Base-by-base conservation (phyloP, 2,888 invertebrate species). In the Dysmachus trigonus region DNA sequence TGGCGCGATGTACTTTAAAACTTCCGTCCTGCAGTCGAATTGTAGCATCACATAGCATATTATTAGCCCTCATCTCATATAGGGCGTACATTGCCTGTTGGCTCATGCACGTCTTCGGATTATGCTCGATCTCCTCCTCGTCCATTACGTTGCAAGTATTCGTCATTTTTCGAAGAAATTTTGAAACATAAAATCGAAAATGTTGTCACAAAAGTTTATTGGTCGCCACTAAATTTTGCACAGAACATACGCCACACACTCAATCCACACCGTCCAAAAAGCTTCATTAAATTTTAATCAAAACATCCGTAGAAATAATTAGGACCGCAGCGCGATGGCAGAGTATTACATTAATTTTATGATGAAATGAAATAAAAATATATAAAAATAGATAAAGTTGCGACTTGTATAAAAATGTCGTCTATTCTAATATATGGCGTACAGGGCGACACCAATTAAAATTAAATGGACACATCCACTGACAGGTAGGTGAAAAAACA, bases 1-100 rank as follows among this genome's bases (percentile, higher is more conserved):
- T 96, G 86, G 96, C 95, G 88, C 97, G 94, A 92, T 98, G 98
- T 85, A 98, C 96, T 53, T 96, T 96, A 90, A 97, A 97, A 84
- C 95, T 94, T 87, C 96, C 96, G 91, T 97, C 97, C 89, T 96
- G 96, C 86, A 97, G 94, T 88, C 96, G 94, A 89, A 97, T 94
- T 53, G 95, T 94, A 5, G 97, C 98, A 92, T 98, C 98, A 92
- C 97, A 97, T 72, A 98, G 94, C 89, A 97, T 94, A 90, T 96
- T 96, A 90, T 95, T 95, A 91, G 96, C 95, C 90, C 96, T 94
- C 89, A 98, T 94, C 89, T 97, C 97, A 92, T 96, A 96, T 88
- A 98, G 93, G 88, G 96, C 95, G 91, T 96, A 95, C 94, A 97
- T 95, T 47, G 97, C 96, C 90, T 97, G 95, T 89, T 95, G 94